phyloP scores from a whole-genome alignment of 1,140 invertebrate species.

The Drosophila simulans region DNA sequence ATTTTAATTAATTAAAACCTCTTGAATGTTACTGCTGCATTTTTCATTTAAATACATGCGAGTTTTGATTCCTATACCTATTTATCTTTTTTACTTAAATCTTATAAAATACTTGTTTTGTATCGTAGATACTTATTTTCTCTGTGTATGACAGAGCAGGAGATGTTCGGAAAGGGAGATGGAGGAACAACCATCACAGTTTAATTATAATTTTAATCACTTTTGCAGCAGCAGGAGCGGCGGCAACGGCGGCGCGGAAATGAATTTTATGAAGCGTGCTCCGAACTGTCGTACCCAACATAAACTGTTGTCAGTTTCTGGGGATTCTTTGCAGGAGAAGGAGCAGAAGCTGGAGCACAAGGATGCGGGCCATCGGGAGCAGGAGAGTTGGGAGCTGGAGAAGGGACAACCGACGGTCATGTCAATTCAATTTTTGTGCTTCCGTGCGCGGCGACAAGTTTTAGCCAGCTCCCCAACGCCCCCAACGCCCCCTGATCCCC shows the following conservation, averaged over 20 bases:
- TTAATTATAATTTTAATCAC: conserved; percentile 83
- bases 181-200: conserved; percentile 67
- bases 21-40: too few species aligned
- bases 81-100: too few species aligned
- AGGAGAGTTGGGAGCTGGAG: not conserved
- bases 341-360: not conserved
- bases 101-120: too few species aligned
- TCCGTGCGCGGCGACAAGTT: conserved; percentile 82
- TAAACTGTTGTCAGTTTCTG: conserved; percentile 77
- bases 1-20: too few species aligned
- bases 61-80: too few species aligned
- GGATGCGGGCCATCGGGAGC: not conserved
- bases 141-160: not conserved
- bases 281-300: conserved; percentile 79
- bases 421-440: conserved; percentile 83
- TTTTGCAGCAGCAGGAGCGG: conserved; percentile 67
- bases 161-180: not conserved
- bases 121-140: conserved; percentile 5
- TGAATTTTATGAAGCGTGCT: conserved; percentile 81
- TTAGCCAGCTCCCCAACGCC: conserved; percentile 59
- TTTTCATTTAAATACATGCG: too few species aligned
- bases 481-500: not conserved
- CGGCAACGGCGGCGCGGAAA: conserved; percentile 65
- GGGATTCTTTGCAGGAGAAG: conserved; percentile 3
- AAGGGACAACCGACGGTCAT: conserved; percentile 69